Base-by-base conservation (phyloP, 2,888 invertebrate genomes). In the Melieria crassipennis region DNA sequence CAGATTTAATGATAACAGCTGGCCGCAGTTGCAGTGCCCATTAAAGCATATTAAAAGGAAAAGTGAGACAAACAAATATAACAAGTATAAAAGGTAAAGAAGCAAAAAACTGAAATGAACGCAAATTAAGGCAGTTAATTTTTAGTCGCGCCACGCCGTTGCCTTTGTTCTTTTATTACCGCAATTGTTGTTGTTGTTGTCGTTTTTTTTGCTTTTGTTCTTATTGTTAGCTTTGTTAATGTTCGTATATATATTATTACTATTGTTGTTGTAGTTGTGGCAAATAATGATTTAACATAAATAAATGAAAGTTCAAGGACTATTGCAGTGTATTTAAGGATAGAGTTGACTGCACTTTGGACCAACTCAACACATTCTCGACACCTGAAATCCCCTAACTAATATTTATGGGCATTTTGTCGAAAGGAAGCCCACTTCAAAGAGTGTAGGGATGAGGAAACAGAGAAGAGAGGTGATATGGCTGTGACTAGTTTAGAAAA, bases 51-150 rank as follows among this genome's bases (percentile, higher is more conserved):
- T 30, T 30, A 30, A 30, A 30, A 30, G 30, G 30, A 30, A 30
- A 30, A 30, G 30, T 30, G 30, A 30, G 30, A 30, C 30, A 30
- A 30, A 30, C 30, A 30, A 30, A 30, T 30, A 30, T 30, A 30
- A 30, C 30, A 30, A 30, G 30, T 30, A 30, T 30, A 3, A 30
- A 30, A 30, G 30, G 30, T 30, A 30, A 30, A 30, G 30, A 30
- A 30, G 30, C 30, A 61, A 61, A 43, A 42, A 61, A n/a, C 13
- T 30, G 43, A 79, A 80, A 80, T 76, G 78, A 78, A 75, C 75
- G 78, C 78, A 80, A 80, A 79, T 79, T 80, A 77, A 81, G 77
- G 79, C 80, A 79, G 82, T 80, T 81, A 78, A 77, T 78, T 77
- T 46, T 76, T 75, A 30, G 30, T 30, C 30, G 30, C 30, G 30